Evolutionary conservation across 2,888 invertebrate species (phyloP), one percentile per base, ranked within the genome.

Genomic region (Dyspetes luteomarginatus): DNA sequence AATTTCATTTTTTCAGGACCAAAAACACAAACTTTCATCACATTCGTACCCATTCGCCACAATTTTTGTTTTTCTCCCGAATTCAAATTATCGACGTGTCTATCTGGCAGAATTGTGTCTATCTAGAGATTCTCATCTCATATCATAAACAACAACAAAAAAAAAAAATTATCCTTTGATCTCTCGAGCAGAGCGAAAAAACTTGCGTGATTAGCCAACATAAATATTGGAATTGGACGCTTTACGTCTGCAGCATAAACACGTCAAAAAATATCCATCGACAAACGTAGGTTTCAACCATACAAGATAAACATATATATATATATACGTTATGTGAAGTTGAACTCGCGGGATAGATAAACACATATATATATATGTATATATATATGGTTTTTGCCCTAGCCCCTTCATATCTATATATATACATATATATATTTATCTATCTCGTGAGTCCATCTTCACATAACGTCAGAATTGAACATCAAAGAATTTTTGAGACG

Each of bases 21-120:
- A 60, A 24, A n/a, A n/a, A 72, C 52, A 45, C 60, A 65, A 36
- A 43, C 68, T 7, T 4, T 65, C 64, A 60, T 74, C 30, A 62
- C 83, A 64, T 78, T 77, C 79, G 78, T 65, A 73, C 83, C 43
- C 82, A 84, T 76, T 81, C 82, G 56, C 43, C 15, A 56, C 22
- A 52, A 19, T 22, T 45, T 50, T 50, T 50, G 26, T 45, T 17
- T 30, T 36, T 17, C 48, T 17, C 56, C 24, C 17, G 58, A 55
- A 58, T 60, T 52, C 3, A 4, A 56, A 41, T 48, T 43, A 15
- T 48, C 52, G 28, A 73, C 67, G 52, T 67, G 65, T 72, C 43
- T 71, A 30, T 52, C 55, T 30, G n/a, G 43, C 28, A 19, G 22
- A 19, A 36, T 50, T 36, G 5, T 17, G 55, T 41, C 9, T 3